Conservation (phyloP, 2,797 vertebrate genomes). For the Tadarida brasiliensis region DNA sequence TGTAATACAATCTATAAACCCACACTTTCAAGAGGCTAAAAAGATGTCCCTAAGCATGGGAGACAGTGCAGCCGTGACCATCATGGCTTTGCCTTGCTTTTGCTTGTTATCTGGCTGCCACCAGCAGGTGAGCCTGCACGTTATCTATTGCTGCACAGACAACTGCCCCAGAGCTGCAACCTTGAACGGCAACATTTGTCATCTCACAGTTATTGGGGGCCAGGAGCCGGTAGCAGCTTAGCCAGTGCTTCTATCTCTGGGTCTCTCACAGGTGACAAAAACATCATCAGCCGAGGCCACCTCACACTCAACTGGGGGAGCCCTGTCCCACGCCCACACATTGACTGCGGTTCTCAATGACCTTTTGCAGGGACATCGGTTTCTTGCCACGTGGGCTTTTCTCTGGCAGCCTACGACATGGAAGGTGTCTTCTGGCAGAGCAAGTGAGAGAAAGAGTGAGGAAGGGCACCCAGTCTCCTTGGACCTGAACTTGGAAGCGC, state of each 20-base stretch:
- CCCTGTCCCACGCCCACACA: fast-evolving
- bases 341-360: no score
- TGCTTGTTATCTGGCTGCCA: no score
- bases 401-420: not conserved
- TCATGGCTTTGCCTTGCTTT: no score
- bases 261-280: not conserved
- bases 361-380: no score
- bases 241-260: fast-evolving
- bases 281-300: no score
- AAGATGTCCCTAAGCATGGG: not conserved
- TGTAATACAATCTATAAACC: not conserved
- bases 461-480: fast-evolving
- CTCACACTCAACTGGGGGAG: fast-evolving
- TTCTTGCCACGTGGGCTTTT: no score
- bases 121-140: fast-evolving
- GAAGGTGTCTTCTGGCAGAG: not conserved
- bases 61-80: no score
- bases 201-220: fast-evolving
- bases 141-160: not conserved
- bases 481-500: no score
- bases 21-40: not conserved
- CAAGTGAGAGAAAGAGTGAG: not conserved
- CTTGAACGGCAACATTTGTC: fast-evolving
- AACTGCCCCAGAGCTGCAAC: no score
- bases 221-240: not conserved